A percentile compares a stretch with the other conserved stretches of the same genome.
These are phyloP conservation scores for Folsomia candida DNA, from an alignment of 2,888 invertebrate species.

Conservation along the genomic window DNA sequence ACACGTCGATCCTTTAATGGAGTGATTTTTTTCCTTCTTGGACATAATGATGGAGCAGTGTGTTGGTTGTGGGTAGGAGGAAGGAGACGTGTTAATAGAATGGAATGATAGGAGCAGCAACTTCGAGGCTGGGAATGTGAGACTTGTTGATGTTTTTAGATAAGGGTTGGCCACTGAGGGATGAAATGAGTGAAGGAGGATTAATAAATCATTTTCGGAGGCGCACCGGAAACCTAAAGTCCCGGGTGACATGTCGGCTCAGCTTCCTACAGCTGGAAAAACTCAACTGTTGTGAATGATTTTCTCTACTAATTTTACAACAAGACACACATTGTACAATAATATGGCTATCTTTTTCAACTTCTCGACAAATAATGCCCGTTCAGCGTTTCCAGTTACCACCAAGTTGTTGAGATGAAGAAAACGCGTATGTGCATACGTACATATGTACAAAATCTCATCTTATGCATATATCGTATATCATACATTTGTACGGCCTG, in stretches of 20 bases:
- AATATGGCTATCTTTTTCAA: conserved; percentile 2
- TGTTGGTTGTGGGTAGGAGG: neutral
- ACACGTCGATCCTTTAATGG: neutral
- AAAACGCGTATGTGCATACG: no score
- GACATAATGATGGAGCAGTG: neutral
- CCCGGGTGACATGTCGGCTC: conserved; percentile 50
- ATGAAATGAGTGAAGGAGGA: conserved; percentile 46
- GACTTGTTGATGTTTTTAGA: conserved; percentile 44
- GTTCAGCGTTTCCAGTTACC: conserved; percentile 1
- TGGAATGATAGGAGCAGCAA: neutral
- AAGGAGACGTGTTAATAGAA: neutral
- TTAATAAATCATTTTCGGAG: conserved; percentile 51
- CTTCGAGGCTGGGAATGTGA: conserved; percentile 29
- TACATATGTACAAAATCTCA: no score
- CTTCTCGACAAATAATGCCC: conserved; percentile 1
- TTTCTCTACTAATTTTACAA: conserved; percentile 18
- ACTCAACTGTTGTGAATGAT: conserved; percentile 34
- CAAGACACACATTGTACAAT: conserved; percentile 8
- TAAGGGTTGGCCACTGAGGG: conserved; percentile 45
- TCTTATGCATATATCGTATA: no score
- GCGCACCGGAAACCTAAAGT: conserved; percentile 51
- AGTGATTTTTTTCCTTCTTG: neutral
- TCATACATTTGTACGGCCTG: no score
- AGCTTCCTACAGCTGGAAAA: conserved; percentile 51
- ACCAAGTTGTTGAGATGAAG: no score